phyloP scores from a whole-genome alignment of 2,888 invertebrate species.

The Cantharis lateralis region DNA sequence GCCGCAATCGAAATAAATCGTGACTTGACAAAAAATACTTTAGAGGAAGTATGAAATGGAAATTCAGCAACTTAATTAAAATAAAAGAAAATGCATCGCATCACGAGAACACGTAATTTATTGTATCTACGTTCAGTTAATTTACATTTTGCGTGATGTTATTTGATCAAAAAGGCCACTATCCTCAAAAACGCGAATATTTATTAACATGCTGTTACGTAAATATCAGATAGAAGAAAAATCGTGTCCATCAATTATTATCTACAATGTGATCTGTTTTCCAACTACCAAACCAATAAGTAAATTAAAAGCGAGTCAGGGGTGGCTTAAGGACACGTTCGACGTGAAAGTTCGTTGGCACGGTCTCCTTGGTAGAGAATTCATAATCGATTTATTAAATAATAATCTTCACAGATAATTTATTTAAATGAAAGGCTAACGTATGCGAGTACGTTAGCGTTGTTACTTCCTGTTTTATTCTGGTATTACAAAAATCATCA shows the following conservation, averaged over 20 bases:
- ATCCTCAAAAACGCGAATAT: background rate
- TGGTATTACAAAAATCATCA: background rate
- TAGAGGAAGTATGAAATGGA: background rate
- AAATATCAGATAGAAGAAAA: background rate
- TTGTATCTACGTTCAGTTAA: background rate
- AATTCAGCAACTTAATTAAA: background rate
- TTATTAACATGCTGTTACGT: background rate
- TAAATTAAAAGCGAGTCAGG: background rate
- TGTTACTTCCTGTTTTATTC: background rate
- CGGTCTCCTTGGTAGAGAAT: background rate
- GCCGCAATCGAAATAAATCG: background rate
- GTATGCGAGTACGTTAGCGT: background rate
- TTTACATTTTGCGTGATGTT: background rate
- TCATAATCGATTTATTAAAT: background rate
- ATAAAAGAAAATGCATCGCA: background rate
- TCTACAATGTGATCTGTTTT: background rate
- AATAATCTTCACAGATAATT: background rate
- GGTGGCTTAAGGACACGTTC: background rate
- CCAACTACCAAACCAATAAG: background rate
- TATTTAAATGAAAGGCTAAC: background rate
- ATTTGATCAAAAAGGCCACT: background rate
- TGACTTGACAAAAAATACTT: background rate
- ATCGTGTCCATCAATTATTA: background rate
- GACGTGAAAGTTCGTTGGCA: background rate
- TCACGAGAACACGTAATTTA: background rate